A percentile compares a stretch with the other conserved stretches of the same genome.
These are phyloP conservation scores for Solenopsis invicta DNA, from an alignment of 1,140 invertebrate species.

Conservation along the genomic window DNA sequence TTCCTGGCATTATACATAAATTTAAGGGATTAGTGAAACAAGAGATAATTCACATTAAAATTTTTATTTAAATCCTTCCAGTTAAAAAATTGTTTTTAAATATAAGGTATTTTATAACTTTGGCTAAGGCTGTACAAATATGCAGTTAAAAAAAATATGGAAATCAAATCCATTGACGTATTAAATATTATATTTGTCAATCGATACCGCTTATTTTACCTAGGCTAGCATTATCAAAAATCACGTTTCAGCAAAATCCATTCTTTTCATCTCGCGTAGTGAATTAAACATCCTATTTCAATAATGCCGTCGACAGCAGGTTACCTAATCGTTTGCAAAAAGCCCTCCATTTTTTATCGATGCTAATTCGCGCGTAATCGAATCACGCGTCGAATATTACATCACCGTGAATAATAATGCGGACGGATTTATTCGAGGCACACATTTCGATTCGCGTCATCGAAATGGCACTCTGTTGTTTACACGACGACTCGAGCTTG, in stretches of 20 bases:
- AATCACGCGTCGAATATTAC: slow-evolving; percentile 15
- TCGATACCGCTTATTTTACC: slow-evolving; percentile 25
- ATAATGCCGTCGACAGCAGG: neutral
- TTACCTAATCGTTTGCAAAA: neutral
- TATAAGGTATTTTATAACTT: no score
- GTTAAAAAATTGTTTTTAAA: no score
- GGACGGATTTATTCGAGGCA: slow-evolving; percentile 15
- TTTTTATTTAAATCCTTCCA: no score
- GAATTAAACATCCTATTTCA: slow-evolving; percentile 58
- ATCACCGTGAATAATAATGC: neutral
- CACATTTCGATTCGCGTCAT: neutral
- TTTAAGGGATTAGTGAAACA: no score
- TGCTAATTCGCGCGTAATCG: slow-evolving; percentile 46
- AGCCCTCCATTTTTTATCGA: slow-evolving; percentile 32
- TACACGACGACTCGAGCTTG: neutral
- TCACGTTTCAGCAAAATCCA: slow-evolving; percentile 48
- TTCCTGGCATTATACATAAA: no score
- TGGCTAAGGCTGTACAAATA: neutral
- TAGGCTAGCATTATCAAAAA: slow-evolving; percentile 29
- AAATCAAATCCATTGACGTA: slow-evolving; percentile 41
- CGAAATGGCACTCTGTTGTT: neutral
- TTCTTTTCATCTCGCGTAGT: slow-evolving; percentile 33
- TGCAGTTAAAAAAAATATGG: neutral
- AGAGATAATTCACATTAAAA: no score
- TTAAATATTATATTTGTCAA: slow-evolving; percentile 34